Evolutionary conservation across 2,113 vertebrate genomes (phyloP).

Genomic region (Recurvirostra avosetta): DNA sequence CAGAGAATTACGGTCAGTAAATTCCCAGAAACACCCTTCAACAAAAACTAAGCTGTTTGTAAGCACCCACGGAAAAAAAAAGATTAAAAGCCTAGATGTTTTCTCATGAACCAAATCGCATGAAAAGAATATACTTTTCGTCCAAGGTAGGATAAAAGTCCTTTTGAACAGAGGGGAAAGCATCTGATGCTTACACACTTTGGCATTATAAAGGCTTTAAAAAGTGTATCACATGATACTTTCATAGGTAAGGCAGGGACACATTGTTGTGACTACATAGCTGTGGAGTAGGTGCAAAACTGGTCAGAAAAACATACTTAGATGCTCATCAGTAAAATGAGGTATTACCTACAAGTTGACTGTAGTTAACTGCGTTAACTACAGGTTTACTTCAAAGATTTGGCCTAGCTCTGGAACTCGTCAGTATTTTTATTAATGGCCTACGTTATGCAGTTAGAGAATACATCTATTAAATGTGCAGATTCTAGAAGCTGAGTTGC

Average conservation of each 20-base stretch:
- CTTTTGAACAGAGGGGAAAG: neutral
- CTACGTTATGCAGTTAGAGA: neutral
- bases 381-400: neutral
- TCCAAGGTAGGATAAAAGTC: neutral
- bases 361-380: neutral
- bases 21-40: neutral
- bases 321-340: neutral
- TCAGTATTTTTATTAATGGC: neutral
- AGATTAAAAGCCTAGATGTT: neutral
- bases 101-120: neutral
- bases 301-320: neutral
- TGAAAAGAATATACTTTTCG: neutral
- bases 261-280: neutral
- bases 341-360: neutral
- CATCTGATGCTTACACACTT: neutral
- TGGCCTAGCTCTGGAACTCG: neutral
- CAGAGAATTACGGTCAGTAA: neutral
- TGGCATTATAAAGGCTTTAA: neutral
- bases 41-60: neutral
- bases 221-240: neutral
- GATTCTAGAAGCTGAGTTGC: neutral
- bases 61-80: neutral
- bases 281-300: neutral
- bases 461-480: neutral
- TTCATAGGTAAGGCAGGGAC: neutral